phyloP scores from a whole-genome alignment of 1,140 invertebrate genomes.

The Phthorimaea operculella region DNA sequence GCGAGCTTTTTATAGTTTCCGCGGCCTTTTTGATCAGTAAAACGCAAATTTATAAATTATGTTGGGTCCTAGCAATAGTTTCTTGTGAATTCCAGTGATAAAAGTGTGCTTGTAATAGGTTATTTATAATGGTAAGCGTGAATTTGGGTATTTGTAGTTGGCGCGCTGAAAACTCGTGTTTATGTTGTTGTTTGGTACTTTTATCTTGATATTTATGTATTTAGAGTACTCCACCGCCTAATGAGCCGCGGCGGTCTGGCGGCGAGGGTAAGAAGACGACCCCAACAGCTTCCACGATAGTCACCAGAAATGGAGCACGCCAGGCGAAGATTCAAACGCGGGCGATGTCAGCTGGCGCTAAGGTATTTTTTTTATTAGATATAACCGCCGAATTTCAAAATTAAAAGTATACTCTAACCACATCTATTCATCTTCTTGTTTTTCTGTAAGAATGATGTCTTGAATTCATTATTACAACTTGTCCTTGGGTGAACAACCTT shows the following conservation, averaged over 20 bases:
- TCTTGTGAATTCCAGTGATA: background rate
- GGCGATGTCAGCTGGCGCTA: constrained; percentile 66
- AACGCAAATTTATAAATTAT: background rate
- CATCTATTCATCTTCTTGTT: background rate
- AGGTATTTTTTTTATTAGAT: constrained; percentile 26
- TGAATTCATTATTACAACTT: background rate
- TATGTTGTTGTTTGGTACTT: constrained; percentile 18
- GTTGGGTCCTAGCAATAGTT: background rate
- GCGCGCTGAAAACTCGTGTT: constrained; percentile 1
- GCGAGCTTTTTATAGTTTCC: background rate
- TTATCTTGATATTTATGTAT: constrained; percentile 11
- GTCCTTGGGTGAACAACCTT: background rate
- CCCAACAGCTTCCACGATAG: constrained; percentile 49
- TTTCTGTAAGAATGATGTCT: background rate
- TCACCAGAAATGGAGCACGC: constrained; percentile 69
- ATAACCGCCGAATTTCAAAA: background rate
- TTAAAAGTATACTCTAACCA: background rate
- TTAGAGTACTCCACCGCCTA: constrained; percentile 48
- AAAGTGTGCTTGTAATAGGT: background rate
- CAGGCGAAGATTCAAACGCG: constrained; percentile 73
- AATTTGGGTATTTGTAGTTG: background rate
- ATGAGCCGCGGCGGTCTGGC: constrained; percentile 35
- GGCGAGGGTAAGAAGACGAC: constrained; percentile 52
- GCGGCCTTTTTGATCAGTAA: background rate
- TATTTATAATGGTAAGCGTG: background rate